Evolutionary conservation across 1,140 invertebrate species (phyloP).

Genomic region (Drosophila rhopaloa): DNA sequence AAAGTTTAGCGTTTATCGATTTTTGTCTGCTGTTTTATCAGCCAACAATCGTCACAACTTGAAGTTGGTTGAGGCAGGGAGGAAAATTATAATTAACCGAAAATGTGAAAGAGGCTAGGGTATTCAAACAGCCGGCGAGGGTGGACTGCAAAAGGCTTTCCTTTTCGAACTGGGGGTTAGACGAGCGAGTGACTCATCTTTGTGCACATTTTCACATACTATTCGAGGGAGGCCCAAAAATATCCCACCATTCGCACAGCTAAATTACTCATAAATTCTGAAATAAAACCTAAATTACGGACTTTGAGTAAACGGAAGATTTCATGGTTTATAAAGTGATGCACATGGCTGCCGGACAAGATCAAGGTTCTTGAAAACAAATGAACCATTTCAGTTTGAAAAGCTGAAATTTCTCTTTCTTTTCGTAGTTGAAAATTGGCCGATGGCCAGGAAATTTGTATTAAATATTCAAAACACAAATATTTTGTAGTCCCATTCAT

Average conservation of each 20-base stretch:
- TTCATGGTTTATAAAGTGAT: constrained; percentile 47
- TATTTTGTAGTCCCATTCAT: constrained; percentile 31
- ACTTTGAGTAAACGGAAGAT: constrained; percentile 15
- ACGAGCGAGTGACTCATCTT: constrained; percentile 39
- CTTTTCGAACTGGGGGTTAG: not conserved
- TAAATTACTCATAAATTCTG: constrained; percentile 30
- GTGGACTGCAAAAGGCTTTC: constrained; percentile 17
- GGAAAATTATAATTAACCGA: constrained; percentile 15
- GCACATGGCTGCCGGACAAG: constrained; percentile 71
- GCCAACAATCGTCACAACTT: constrained; percentile 27
- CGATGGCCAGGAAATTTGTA: constrained; percentile 60
- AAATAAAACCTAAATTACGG: constrained; percentile 12
- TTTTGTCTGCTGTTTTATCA: constrained; percentile 50
- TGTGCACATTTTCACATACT: constrained; percentile 7
- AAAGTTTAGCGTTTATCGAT: constrained; percentile 68
- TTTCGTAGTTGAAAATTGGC: constrained; percentile 46
- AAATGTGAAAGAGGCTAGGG: constrained; percentile 2
- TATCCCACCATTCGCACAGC: constrained; percentile 18
- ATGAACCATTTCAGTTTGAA: constrained; percentile 42
- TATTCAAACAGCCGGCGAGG: constrained; percentile 17
- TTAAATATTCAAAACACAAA: constrained; percentile 50
- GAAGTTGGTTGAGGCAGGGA: constrained; percentile 69
- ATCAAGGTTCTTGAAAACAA: constrained; percentile 65
- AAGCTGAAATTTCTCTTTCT: constrained; percentile 22
- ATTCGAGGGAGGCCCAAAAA: constrained; percentile 22